phyloP scores from a whole-genome alignment of 2,113 vertebrate species.

The Myrmecobius fasciatus region DNA sequence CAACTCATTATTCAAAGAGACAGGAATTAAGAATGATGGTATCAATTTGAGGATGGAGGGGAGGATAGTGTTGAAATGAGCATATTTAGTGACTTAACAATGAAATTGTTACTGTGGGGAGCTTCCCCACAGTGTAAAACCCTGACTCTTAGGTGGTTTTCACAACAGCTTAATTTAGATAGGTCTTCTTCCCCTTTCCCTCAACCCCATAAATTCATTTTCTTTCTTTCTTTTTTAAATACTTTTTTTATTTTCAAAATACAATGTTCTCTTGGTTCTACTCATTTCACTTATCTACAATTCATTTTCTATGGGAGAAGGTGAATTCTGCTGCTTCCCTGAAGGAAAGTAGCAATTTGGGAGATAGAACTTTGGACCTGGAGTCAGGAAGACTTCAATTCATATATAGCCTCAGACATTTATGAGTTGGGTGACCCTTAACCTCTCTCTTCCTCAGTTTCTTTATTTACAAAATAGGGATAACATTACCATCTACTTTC shows the following conservation, averaged over 20 bases:
- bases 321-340: background rate
- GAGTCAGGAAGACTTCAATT: background rate
- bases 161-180: background rate
- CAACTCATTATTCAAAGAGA: constrained; percentile 8
- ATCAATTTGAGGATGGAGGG: background rate
- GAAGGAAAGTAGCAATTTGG: background rate
- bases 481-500: background rate
- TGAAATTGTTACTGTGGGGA: background rate
- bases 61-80: background rate
- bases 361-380: background rate
- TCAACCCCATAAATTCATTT: background rate
- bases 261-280: no score
- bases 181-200: no score
- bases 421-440: background rate
- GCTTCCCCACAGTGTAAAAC: background rate
- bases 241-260: no score
- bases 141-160: background rate
- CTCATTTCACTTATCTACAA: background rate
- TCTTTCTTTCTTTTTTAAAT: no score
- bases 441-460: background rate
- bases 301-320: background rate
- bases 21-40: background rate
- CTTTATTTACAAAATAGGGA: background rate
- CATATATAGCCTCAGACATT: background rate
- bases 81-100: background rate